A percentile compares a stretch with the other conserved stretches of the same genome.
These are phyloP conservation scores for Apodemus speciosus DNA, from an alignment of 2,113 vertebrate genomes.

Conservation along the genomic window DNA sequence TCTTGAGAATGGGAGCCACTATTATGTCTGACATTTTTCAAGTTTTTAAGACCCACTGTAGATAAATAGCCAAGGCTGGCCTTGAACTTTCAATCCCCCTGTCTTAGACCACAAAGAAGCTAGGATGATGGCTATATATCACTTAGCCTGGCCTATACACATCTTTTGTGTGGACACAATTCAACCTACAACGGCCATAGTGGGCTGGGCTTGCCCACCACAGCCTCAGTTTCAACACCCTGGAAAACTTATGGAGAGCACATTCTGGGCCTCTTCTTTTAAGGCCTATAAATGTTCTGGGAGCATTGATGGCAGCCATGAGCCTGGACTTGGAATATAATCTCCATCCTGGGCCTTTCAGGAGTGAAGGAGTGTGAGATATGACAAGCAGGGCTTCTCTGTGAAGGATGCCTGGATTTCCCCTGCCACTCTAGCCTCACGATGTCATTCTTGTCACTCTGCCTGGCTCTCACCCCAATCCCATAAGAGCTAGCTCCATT, in stretches of 20 bases:
- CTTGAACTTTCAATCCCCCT: neutral
- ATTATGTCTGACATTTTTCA: neutral
- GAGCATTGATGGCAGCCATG: neutral
- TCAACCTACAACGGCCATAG: neutral
- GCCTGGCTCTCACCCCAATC: neutral
- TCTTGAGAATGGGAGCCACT: neutral
- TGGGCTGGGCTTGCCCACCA: neutral
- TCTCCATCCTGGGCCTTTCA: fast-evolving
- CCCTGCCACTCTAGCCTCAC: neutral
- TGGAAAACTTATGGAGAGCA: neutral
- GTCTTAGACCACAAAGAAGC: neutral
- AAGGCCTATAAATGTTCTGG: neutral
- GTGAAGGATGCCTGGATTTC: neutral
- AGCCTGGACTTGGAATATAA: neutral
- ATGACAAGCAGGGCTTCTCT: neutral
- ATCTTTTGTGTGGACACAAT: neutral
- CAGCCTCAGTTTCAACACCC: neutral
- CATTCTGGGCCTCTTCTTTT: neutral
- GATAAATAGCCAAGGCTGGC: neutral
- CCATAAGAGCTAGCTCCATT: neutral
- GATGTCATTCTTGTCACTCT: neutral
- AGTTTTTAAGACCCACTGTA: neutral
- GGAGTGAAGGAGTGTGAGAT: neutral
- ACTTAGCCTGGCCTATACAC: neutral
- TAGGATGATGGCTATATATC: neutral